These are phyloP conservation scores for Dione vanillae DNA, from an alignment of 2,888 invertebrate species.

Conservation along the genomic window DNA sequence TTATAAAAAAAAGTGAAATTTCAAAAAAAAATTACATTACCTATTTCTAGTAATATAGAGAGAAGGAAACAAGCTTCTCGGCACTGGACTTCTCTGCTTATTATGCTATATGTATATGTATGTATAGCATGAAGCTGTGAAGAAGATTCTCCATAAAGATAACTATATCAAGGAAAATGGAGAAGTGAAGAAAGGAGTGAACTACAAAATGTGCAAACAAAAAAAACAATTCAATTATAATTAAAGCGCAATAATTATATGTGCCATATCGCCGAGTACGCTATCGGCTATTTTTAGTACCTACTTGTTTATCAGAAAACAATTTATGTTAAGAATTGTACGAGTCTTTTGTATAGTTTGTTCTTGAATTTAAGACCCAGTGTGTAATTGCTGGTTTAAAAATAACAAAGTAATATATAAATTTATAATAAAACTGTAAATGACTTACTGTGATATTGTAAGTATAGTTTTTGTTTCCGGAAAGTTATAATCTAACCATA, in stretches of 20 bases:
- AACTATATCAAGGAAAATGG: no score
- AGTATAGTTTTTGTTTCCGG: neutral
- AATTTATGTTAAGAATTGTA: slow-evolving; percentile 10
- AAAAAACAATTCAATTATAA: neutral
- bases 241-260: slow-evolving; percentile 5
- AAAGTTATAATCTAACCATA: no score
- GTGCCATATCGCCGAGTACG: slow-evolving; percentile 8
- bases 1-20: no score
- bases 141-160: no score
- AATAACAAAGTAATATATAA: neutral
- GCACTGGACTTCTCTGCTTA: no score
- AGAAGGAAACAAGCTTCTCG: no score
- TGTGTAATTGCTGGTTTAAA: neutral
- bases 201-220: neutral
- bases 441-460: neutral
- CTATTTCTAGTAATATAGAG: no score
- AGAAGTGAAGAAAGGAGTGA: no score
- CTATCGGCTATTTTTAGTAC: slow-evolving; percentile 11
- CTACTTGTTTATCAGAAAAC: slow-evolving; percentile 14
- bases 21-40: no score
- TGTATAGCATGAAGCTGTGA: no score
- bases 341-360: neutral
- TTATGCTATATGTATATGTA: no score
- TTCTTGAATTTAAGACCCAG: neutral
- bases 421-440: neutral